Evolutionary conservation across 2,888 invertebrate species (phyloP), one percentile per base, ranked within the genome.

Genomic region (Diaphora mendica): DNA sequence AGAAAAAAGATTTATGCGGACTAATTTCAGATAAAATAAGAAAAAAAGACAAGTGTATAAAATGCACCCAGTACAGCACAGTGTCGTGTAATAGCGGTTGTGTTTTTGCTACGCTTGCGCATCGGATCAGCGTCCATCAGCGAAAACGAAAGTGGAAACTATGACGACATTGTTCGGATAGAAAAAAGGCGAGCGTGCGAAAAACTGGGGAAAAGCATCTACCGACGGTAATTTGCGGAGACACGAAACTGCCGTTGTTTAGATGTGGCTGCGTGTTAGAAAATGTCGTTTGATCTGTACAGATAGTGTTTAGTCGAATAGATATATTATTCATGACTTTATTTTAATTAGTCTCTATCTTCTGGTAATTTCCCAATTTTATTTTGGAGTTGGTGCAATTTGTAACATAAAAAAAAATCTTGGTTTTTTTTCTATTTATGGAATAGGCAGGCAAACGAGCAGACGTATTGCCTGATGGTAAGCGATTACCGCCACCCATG

Each of bases 121-220:
- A 77, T 82, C 82, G 78, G 85, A 84, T 81, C 86, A 82, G 87
- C 89, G 88, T 89, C 90, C 88, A 89, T 86, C 87, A 88, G 91
- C 88, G 94, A 95, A 95, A 95, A 90, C 89, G 95, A 95, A 94
- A 95, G 95, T 95, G 94, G 94, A 94, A 94, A 94, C 85, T 83
- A 84, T 94, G 93, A 94, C 91, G 91, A 94, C 91, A 94, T 94
- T 95, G 94, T 94, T 93, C 86, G 82, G 74, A 78, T 87, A 89
- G 91, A 93, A 93, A 62, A 93, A 92, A 90, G 85, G 77, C 85
- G 83, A 87, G 88, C 90, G 89, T 89, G 88, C 86, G 89, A 88
- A 86, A 77, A 79, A 77, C 80, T 79, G 87, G 89, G 88, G 91
- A 91, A 91, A 88, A 83, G 83, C 81, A 73, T 59, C 15, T 62